These are phyloP conservation scores for Orthosia cruda DNA, from an alignment of 2,888 invertebrate species.

Conservation along the genomic window DNA sequence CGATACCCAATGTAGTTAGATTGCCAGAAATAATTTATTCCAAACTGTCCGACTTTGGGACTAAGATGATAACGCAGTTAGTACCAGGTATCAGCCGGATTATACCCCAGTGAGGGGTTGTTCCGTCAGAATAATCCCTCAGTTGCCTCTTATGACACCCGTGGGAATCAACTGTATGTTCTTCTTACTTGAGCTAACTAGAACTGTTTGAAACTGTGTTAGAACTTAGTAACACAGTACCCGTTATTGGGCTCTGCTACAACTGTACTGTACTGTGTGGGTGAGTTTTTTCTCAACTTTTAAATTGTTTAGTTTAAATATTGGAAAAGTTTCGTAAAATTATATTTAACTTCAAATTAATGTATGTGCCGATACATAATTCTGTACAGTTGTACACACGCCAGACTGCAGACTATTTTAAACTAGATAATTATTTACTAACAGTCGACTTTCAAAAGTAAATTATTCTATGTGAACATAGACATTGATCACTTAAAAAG, in stretches of 20 bases:
- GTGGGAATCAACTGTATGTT: constrained; percentile 25
- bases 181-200: constrained; percentile 1
- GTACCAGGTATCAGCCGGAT: constrained; percentile 19
- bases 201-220: constrained; percentile 36
- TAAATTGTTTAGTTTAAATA: background rate
- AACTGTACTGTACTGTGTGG: no score
- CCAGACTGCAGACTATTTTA: background rate
- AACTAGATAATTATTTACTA: background rate
- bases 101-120: constrained; percentile 10
- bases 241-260: background rate
- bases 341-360: background rate
- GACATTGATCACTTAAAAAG: background rate
- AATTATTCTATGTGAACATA: background rate
- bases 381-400: no score
- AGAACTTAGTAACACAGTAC: constrained; percentile 11
- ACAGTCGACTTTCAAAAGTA: constrained; percentile 5
- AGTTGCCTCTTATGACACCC: constrained; percentile 27
- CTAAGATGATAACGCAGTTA: background rate
- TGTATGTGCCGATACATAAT: background rate
- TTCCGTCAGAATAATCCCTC: constrained; percentile 30
- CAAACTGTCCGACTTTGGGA: background rate
- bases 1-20: background rate
- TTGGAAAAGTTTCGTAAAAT: background rate
- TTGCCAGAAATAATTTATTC: constrained; percentile 1
- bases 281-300: background rate